phyloP scores from a whole-genome alignment of 2,113 vertebrate species.

The Salvelinus alpinus region DNA sequence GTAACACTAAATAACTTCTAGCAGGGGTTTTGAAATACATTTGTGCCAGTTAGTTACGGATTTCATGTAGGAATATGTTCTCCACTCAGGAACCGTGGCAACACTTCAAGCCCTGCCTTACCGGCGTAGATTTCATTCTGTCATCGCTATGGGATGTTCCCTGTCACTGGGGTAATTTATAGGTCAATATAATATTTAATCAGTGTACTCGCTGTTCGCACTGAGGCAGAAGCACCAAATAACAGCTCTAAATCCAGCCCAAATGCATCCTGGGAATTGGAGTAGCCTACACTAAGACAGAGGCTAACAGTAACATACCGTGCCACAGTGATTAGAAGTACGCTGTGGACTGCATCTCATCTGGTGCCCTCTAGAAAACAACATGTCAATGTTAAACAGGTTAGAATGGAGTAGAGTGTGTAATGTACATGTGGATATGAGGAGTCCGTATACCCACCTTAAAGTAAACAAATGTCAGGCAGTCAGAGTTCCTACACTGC shows the following conservation, averaged over 20 bases:
- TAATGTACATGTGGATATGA: no score
- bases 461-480: no score
- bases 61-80: not conserved
- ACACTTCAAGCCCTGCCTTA: not conserved
- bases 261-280: not conserved
- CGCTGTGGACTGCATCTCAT: no score
- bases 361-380: no score
- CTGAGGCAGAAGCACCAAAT: not conserved
- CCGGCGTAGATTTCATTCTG: slow-evolving; percentile 16
- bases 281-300: not conserved
- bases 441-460: no score
- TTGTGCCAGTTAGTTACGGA: slow-evolving; percentile 4
- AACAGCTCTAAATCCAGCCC: not conserved
- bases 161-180: slow-evolving; percentile 62
- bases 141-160: slow-evolving; percentile 9
- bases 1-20: not conserved
- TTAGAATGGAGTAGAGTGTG: no score
- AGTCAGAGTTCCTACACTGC: no score
- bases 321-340: not conserved
- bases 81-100: not conserved
- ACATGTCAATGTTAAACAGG: no score
- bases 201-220: slow-evolving; percentile 4
- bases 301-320: not conserved
- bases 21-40: slow-evolving; percentile 5
- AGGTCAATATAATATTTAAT: slow-evolving; percentile 70